Base-by-base conservation (phyloP, 2,888 invertebrate species). In the Andrena haemorrhoa region DNA sequence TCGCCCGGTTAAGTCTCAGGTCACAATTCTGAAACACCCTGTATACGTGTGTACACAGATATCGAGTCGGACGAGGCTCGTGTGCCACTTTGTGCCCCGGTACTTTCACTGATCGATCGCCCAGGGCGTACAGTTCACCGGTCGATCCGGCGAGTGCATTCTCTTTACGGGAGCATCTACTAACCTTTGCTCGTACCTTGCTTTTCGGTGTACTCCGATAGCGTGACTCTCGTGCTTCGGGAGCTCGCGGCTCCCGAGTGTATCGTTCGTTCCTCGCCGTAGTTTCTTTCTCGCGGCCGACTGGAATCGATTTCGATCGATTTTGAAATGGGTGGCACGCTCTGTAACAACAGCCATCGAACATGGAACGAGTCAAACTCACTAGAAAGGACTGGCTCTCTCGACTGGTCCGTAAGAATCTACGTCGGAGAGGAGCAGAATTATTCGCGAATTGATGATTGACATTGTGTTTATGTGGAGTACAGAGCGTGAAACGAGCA, bases 41-140 rank as follows among this genome's bases (percentile, higher is more conserved):
- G 56, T 56, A 2, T 56, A 41, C 20, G 29, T 58, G 70, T 74
- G 58, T 74, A 60, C 66, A 66, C n/a, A 33, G 63, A 56, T 53
- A 70, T 73, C 60, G 51, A 69, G 60, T 63, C 35, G 41, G 61
- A 77, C 78, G 86, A 23, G 70, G 49, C 51, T 74, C 58, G 71
- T 79, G 78, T 84, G 76, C 83, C 53, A 82, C 84, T 82, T 83
- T 70, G 72, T 63, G 29, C 23, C 60, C 29, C 41, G 58, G 76
- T 80, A 85, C 88, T 88, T 88, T 88, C 86, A 86, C 88, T 85
- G 87, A 86, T 88, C 88, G 74, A 88, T 86, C 86, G 83, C 51
- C 58, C 75, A 49, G 68, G 71, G 70, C 68, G 68, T 71, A 65
- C 75, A 74, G 72, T 82, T 82, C 68, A 74, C 84, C 83, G 79